Evolutionary conservation across 2,888 invertebrate species (phyloP), one percentile per base, ranked within the genome.

Genomic region (Ectobius pallidus): DNA sequence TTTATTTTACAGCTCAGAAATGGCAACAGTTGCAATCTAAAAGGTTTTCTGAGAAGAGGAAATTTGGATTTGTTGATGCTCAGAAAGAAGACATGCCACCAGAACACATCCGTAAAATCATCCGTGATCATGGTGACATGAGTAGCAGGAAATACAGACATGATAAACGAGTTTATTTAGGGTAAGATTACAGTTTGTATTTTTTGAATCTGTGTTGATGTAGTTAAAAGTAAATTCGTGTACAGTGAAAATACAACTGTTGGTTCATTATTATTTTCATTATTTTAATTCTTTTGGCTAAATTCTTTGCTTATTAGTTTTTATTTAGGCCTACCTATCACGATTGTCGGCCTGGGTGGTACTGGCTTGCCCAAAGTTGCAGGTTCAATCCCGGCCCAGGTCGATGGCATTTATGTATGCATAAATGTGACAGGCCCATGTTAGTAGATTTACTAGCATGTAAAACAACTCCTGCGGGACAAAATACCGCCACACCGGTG

Each of bases 71-170:
- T 84, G 94, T 99, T 2, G 99, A 99, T 84, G 96, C 98, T 0
- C 99, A 99, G 81, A 99, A 99, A 82, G 99, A 99, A 82, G 99
- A 99, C 78, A 99, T 99, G 99, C 99, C 99, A 14, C 97, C 99
- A 0, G 99, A 99, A 82, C 99, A 99, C 84, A 96, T 99, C 74
- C 88, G 99, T 27, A 99, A 99, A 85, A 99, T 99, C 80, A 98
- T 99, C 77, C 89, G 99, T 71, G 99, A 99, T 84, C 99, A 99
- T 84, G 99, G 99, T 42, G 99, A 99, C 82, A 99, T 99, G 99
- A 98, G 97, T 46, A 98, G 97, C 80, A 88, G 99, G 63, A 99
- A 99, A 85, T 99, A 97, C 83, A 89, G 99, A 70, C 99, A 99
- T 81, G 99, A 99, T 84, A 99, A 99, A 82, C 89, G 99, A 77